Evolutionary conservation across 2,888 invertebrate genomes (phyloP).

Genomic region (Elysia crispata): DNA sequence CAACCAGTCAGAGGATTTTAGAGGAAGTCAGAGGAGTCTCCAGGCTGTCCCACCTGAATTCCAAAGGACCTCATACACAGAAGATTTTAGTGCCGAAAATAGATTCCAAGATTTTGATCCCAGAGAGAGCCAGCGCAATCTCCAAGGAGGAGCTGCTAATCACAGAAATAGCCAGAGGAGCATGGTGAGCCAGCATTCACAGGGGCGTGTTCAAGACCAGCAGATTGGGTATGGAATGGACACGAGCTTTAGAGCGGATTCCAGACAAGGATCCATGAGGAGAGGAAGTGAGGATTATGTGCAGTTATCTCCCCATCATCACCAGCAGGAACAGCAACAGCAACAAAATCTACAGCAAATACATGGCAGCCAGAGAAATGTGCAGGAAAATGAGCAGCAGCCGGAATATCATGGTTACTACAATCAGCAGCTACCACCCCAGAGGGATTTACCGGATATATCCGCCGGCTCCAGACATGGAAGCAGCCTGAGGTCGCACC

Average conservation of each 20-base stretch:
- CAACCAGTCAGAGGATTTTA: background rate
- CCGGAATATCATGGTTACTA: background rate
- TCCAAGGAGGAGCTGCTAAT: slow-evolving; percentile 3
- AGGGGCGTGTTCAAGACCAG: background rate
- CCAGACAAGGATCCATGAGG: slow-evolving; percentile 2
- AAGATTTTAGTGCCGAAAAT: background rate
- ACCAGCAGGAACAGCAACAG: background rate
- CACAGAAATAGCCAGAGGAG: background rate
- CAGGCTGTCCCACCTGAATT: background rate
- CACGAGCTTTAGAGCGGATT: background rate
- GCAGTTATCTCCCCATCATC: background rate
- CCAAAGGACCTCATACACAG: background rate
- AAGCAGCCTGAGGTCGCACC: slow-evolving; percentile 15
- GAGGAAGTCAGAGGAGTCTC: background rate
- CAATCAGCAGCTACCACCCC: background rate
- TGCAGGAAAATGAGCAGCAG: background rate
- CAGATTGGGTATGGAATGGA: no score
- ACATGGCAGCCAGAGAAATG: slow-evolving; percentile 2
- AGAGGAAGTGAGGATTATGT: background rate
- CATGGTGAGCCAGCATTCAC: background rate
- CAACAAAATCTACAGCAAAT: background rate
- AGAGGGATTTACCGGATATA: slow-evolving; percentile 25
- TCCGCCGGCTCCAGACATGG: slow-evolving; percentile 1
- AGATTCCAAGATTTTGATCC: background rate
- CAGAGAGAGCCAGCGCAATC: background rate